Evolutionary conservation across 2,113 vertebrate genomes (phyloP).

Genomic region (Sapajus apella): DNA sequence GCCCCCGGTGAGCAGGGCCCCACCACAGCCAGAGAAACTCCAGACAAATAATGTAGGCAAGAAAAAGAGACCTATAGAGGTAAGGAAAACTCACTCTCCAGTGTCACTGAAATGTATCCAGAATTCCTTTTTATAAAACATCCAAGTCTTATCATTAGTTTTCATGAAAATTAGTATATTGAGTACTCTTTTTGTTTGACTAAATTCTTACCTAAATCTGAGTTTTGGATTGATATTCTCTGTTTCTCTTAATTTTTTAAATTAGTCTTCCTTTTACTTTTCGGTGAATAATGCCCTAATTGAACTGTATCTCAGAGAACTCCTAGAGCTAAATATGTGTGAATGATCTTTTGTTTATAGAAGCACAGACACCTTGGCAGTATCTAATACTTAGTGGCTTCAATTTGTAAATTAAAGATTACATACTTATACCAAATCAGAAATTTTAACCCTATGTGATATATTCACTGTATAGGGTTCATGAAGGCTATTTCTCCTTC

Average conservation of each 20-base stretch:
- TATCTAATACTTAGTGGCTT: not conserved
- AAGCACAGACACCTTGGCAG: not conserved
- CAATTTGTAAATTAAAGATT: not conserved
- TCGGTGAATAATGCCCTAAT: not conserved
- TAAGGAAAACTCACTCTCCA: conserved; percentile 76
- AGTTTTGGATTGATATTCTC: not conserved
- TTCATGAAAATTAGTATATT: not conserved
- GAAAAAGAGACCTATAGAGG: conserved; percentile 98
- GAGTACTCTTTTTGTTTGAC: not conserved
- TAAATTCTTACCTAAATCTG: conserved; percentile 19
- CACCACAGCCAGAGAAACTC: conserved; percentile 97
- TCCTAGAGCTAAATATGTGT: not conserved
- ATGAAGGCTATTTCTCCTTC: not conserved
- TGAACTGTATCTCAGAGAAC: not conserved
- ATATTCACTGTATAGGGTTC: not conserved
- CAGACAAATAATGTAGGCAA: conserved; percentile 99
- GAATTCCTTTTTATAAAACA: not conserved
- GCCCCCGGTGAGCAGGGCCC: conserved; percentile 97
- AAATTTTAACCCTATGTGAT: not conserved
- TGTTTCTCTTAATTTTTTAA: not conserved
- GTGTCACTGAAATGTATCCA: not conserved
- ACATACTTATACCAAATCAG: not conserved
- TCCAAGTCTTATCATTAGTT: not conserved
- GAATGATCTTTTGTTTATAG: not conserved
- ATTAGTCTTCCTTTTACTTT: not conserved